Percentiles rank a stretch among this genome's conserved stretches.
Conservation (phyloP, 1,140 invertebrate genomes). For the Ruditapes philippinarum region DNA sequence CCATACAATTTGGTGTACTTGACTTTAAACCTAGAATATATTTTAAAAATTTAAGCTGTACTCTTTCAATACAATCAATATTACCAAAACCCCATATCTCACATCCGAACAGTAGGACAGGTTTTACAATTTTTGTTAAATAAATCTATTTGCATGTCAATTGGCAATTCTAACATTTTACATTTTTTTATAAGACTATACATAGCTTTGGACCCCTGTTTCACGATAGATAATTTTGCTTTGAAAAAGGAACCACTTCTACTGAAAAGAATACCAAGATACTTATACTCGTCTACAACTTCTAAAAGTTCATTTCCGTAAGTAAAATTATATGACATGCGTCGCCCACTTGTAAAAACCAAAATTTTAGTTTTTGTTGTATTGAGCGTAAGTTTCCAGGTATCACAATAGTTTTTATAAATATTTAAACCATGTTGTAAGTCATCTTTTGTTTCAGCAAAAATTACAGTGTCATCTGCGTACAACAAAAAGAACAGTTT, state of each 20-base stretch:
- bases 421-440: not conserved
- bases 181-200: constrained; percentile 2
- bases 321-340: not conserved
- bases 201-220: constrained; percentile 36
- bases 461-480: not conserved
- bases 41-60: constrained; percentile 50
- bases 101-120: constrained; percentile 34
- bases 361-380: not conserved
- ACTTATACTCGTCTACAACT: constrained; percentile 26
- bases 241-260: not conserved
- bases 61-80: constrained; percentile 13
- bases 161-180: not conserved
- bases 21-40: constrained; percentile 3
- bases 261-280: constrained; percentile 3
- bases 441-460: not conserved
- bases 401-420: not conserved
- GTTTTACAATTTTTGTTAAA: constrained; percentile 53
- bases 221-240: not conserved
- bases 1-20: not conserved
- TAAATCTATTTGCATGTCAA: constrained; percentile 36
- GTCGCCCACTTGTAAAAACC: not conserved
- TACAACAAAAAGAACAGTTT: constrained; percentile 7
- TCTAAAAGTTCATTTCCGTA: no score
- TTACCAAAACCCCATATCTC: constrained; percentile 48
- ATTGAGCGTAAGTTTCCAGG: not conserved